Evolutionary conservation across 2,113 vertebrate genomes (phyloP).

Genomic region (Sigmodon hispidus): DNA sequence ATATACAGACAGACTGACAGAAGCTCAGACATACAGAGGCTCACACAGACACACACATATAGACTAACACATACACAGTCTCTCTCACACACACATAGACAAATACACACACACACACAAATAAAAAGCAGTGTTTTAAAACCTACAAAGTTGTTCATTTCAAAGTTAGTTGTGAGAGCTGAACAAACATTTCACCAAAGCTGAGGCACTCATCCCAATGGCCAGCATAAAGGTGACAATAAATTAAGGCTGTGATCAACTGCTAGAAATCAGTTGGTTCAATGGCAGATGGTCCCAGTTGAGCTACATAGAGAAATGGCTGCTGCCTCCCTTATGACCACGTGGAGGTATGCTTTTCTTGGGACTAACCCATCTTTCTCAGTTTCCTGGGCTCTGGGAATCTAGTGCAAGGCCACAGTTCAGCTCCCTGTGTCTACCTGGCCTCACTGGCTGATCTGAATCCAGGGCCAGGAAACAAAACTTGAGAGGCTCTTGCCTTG

Average conservation of each 20-base stretch:
- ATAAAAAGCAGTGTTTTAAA: background rate
- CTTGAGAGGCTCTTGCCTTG: background rate
- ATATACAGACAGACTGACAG: background rate
- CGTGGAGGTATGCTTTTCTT: background rate
- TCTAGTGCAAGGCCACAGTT: background rate
- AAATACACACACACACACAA: background rate
- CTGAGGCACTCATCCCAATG: background rate
- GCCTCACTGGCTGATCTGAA: background rate
- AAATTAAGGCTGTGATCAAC: too few species aligned
- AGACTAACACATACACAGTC: background rate
- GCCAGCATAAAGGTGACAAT: background rate
- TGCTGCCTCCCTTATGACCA: background rate
- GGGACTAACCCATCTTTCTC: too few species aligned
- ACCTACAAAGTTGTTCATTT: background rate
- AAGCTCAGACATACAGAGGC: fast-evolving
- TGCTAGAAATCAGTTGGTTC: background rate
- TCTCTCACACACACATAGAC: background rate
- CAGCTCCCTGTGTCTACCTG: background rate
- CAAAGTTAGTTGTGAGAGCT: background rate
- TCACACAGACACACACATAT: background rate
- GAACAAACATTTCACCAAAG: background rate
- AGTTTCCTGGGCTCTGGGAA: background rate
- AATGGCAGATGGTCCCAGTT: too few species aligned
- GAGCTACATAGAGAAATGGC: background rate
- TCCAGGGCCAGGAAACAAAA: background rate